Evolutionary conservation across 2,888 invertebrate species (phyloP).

Genomic region (Oxytorus armatus): DNA sequence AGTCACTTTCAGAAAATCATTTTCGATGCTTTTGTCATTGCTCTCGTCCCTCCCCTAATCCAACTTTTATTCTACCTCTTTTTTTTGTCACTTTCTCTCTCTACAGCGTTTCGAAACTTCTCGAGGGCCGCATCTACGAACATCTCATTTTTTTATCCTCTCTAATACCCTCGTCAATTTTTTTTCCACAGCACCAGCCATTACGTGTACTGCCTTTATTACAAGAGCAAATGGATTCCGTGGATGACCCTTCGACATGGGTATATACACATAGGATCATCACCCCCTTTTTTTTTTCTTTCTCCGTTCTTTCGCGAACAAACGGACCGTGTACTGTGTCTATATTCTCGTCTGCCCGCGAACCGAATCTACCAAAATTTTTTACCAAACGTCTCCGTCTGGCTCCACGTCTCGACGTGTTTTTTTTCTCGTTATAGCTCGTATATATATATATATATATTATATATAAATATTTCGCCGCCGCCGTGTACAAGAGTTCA

Average conservation of each 20-base stretch:
- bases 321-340: not conserved
- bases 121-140: not conserved
- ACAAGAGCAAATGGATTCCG: constrained; percentile 22
- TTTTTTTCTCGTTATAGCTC: constrained; percentile 43
- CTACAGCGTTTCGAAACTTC: not conserved
- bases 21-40: not conserved
- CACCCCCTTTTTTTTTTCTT: constrained; percentile 23
- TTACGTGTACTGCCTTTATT: constrained; percentile 12
- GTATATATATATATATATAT: not conserved
- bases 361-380: constrained; percentile 43
- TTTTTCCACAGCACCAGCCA: not conserved
- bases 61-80: not conserved
- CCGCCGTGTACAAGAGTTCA: no score
- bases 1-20: not conserved
- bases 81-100: constrained; percentile 5
- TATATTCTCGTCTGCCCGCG: constrained; percentile 37
- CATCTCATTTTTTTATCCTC: not conserved
- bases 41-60: not conserved
- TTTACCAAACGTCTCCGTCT: constrained; percentile 56
- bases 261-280: not conserved
- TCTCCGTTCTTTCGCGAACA: constrained; percentile 1
- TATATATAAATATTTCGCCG: no score
- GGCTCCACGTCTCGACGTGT: constrained; percentile 49
- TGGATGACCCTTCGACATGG: constrained; percentile 17
- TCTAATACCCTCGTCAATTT: constrained; percentile 1